These are phyloP conservation scores for Protophormia terraenovae DNA, from an alignment of 2,888 invertebrate species.

Conservation along the genomic window DNA sequence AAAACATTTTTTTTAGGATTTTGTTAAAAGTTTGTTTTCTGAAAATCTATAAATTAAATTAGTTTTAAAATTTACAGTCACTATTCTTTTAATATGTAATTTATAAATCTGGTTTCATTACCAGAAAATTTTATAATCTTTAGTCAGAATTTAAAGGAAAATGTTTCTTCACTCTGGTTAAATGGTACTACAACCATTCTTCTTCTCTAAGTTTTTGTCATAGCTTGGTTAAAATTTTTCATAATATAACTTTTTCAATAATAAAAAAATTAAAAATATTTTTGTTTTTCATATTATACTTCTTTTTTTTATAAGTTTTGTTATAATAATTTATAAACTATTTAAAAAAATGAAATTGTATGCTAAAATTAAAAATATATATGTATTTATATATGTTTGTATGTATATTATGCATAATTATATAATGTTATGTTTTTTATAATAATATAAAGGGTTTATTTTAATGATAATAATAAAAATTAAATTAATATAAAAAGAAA, in stretches of 20 bases:
- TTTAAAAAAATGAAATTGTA: constrained; percentile 60
- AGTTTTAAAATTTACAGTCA: too few relatives aligned
- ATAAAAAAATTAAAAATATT: constrained; percentile 47
- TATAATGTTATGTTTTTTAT: constrained; percentile 51
- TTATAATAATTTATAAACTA: constrained; percentile 63
- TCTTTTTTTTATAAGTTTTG: not conserved
- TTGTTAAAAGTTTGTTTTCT: too few relatives aligned
- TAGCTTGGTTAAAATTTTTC: too few relatives aligned
- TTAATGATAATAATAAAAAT: constrained; percentile 63
- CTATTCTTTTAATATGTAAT: too few relatives aligned
- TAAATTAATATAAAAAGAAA: constrained; percentile 51
- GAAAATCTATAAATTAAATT: too few relatives aligned
- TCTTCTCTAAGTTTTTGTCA: too few relatives aligned
- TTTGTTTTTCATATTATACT: constrained; percentile 16
- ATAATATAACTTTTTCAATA: constrained; percentile 25
- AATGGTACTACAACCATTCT: too few relatives aligned
- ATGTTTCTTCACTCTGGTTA: too few relatives aligned
- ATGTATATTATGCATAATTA: constrained; percentile 54
- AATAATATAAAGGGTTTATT: constrained; percentile 40
- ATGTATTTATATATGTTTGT: constrained; percentile 41
- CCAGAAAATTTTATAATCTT: too few relatives aligned
- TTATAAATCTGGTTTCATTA: too few relatives aligned
- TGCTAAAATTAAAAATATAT: constrained; percentile 67
- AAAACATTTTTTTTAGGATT: too few relatives aligned
- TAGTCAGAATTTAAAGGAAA: too few relatives aligned